Percentiles rank a stretch among this genome's conserved stretches.
Evolutionary conservation across 2,888 invertebrate genomes (phyloP).

Genomic region (Papilio demoleus): DNA sequence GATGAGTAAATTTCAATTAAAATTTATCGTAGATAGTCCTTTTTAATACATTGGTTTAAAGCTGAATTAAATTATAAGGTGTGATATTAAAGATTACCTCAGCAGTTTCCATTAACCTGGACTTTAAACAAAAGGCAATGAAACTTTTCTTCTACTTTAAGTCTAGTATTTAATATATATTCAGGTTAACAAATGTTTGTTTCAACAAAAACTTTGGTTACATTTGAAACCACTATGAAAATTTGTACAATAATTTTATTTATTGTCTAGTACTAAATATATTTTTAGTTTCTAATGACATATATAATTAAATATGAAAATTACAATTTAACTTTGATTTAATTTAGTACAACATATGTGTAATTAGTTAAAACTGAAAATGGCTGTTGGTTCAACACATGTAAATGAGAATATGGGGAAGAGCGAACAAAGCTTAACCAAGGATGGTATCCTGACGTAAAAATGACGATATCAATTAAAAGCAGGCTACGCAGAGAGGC

Average conservation of each 20-base stretch:
- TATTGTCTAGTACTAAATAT: no score
- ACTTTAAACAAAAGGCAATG: background rate
- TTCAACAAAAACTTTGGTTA: background rate
- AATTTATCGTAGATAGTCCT: constrained; percentile 31
- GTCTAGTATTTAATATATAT: background rate
- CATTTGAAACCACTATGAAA: background rate
- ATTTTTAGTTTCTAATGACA: no score
- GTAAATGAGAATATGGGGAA: background rate
- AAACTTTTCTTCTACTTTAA: background rate
- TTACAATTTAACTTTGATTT: no score
- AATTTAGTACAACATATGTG: no score
- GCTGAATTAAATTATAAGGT: constrained; percentile 17
- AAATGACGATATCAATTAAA: constrained; percentile 81
- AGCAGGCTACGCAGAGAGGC: constrained; percentile 58
- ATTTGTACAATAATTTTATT: no score
- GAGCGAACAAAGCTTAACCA: constrained; percentile 41
- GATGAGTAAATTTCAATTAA: constrained; percentile 40
- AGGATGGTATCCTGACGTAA: constrained; percentile 55
- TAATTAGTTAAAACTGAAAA: background rate
- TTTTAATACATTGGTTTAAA: constrained; percentile 31
- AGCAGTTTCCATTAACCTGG: background rate
- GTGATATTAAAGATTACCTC: constrained; percentile 24
- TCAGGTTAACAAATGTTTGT: no score
- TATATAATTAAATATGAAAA: no score
- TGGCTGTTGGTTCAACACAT: background rate